Evolutionary conservation across 2,888 invertebrate species (phyloP), one percentile per base, ranked within the genome.

Genomic region (Pollenia amentaria): DNA sequence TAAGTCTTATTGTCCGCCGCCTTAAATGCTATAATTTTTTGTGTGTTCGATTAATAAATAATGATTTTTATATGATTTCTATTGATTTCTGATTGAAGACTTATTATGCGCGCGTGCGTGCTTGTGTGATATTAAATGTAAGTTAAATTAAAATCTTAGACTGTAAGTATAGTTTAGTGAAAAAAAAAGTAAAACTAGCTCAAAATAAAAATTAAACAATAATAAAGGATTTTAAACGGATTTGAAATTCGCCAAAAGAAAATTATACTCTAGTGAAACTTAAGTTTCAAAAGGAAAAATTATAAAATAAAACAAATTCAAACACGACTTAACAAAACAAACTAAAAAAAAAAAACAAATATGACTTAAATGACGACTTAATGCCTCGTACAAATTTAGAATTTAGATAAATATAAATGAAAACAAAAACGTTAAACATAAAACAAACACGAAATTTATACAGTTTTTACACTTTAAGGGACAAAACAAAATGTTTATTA

Each of bases 141-240:
- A 90, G 90, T 87, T 83, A 67, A 72, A 88, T 84, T 51, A 78
- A 81, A 80, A 86, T 67, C 51, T 87, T 88, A 88, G 84, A 29
- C 16, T 86, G 84, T 75, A 85, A 88, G 83, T 51, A 67, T 67
- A 81, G 78, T 67, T 57, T 77, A 70, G 75, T 29, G 69, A 80
- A 65, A 69, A 48, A 79, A 65, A 53, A 83, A 69, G 62, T 67
- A 70, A 86, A 80, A 87, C 67, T 79, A 87, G 84, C 83, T 84
- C 83, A 87, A 84, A 84, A 72, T 51, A 79, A 82, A 62, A 29
- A 29, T 29, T 29, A 6, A 75, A 85, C 70, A 72, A 69, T 83
- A 84, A 88, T 73, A 89, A 89, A 89, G 88, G 89, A 88, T 89
- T 89, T 89, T 89, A 89, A 89, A 89, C 89, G 89, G 89, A 89